Evolutionary conservation across 2,113 vertebrate genomes (phyloP), one percentile per base, ranked within the genome.

Genomic region (Esox niger): DNA sequence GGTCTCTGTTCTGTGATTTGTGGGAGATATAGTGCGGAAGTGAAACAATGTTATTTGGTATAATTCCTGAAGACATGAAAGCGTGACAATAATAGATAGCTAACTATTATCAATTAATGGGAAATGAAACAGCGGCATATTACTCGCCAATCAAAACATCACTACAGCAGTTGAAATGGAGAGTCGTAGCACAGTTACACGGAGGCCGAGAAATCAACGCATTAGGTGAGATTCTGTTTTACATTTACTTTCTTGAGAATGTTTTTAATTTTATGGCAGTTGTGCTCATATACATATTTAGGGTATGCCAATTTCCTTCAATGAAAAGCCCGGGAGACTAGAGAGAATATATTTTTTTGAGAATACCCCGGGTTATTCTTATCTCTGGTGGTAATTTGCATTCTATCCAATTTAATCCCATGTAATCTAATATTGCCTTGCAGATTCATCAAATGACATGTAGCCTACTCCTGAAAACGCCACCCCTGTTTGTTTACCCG

Each of bases 361-460:
- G n/a, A n/a, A n/a, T n/a, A n/a, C n/a, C n/a, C n/a, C n/a, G n/a
- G n/a, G n/a, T n/a, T n/a, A n/a, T n/a, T n/a, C n/a, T n/a, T n/a
- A n/a, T n/a, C n/a, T n/a, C n/a, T n/a, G n/a, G n/a, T n/a, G n/a
- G n/a, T n/a, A 43, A 43, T 43, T 43, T 15, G 35, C 15, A 17
- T 43, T 43, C 3, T 43, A 15, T 43, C 31, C 10, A 35, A n/a
- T n/a, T n/a, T 54, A n/a, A 54, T 15, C 21, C 7, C 15, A 2
- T 8, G 20, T 54, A 23, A n/a, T n/a, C n/a, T n/a, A n/a, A n/a
- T 71, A 30, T 63, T 64, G 9, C 25, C 43, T 52, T 60, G n/a
- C 55, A 64, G 61, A 56, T 58, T 64, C 62, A 23, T 62, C 27
- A 62, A 69, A 72, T 64, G 56, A 66, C 62, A 61, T 17, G n/a